Conservation (phyloP, 2,113 vertebrate species). For the Callocephalon fimbriatum region DNA sequence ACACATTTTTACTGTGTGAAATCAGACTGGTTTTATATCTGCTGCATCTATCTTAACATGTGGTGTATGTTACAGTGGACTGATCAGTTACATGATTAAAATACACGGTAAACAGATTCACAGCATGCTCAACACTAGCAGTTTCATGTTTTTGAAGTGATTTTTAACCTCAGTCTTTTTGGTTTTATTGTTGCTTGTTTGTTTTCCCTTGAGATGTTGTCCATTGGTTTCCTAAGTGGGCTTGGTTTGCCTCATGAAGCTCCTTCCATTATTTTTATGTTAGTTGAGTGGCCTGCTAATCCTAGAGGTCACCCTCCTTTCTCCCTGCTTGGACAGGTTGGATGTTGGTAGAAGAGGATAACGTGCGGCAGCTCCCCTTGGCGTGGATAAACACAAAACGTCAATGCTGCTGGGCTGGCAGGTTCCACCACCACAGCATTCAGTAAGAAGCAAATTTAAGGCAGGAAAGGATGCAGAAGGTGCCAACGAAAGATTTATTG, state of each 20-base stretch:
- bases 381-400: neutral
- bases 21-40: conserved; percentile 48
- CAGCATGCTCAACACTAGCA: neutral
- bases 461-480: neutral
- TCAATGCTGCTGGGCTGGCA: neutral
- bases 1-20: conserved; percentile 52
- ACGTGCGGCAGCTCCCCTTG: neutral
- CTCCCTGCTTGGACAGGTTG: neutral
- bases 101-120: conserved; percentile 3
- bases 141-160: neutral
- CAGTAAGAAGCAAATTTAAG: neutral
- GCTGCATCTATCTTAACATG: conserved; percentile 22
- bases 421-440: neutral
- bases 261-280: neutral
- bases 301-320: neutral
- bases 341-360: neutral
- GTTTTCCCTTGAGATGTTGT: neutral
- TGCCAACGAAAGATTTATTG: neutral
- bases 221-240: neutral
- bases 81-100: conserved; percentile 36
- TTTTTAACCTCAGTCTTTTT: neutral
- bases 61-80: conserved; percentile 31
- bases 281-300: neutral
- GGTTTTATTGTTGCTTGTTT: neutral
- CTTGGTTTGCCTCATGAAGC: neutral